Base-by-base conservation (phyloP, 2,797 vertebrate genomes). In the Danio jaintianensis region DNA sequence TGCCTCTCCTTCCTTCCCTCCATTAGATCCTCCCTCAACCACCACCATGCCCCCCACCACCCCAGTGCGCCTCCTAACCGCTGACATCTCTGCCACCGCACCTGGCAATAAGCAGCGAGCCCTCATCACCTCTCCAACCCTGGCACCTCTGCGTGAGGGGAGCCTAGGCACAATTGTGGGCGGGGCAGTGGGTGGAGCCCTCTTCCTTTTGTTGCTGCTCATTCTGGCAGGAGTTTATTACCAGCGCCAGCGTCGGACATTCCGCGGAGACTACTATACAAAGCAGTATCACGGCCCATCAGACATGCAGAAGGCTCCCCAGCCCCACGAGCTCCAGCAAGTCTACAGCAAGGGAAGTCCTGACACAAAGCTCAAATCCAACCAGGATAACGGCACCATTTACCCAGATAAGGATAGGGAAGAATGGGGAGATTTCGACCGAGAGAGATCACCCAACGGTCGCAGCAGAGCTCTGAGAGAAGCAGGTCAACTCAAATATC, bases 1-100 rank as follows among this genome's bases (percentile, higher is more conserved):
- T 68, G 69, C 91, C 94, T 89, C 90, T 91, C 92, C 93, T 93
- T 93, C 93, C 92, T 92, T 93, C 92, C 95, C 94, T 95, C 89
- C 96, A 96, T 96, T 97, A 99, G 98, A 99, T 96, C 97, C 98
- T 96, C 97, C 97, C 94, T 95, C 96, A 94, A 96, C 89, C 88
- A 96, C 89, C 86, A 84, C 95, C 92, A 96, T 96, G 92, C 95
- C 95, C 89, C 92, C 93, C 91, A 94, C 97, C 93, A 91, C 95
- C 93, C 95, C 96, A 90, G 95, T 94, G 94, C 96, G 94, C 90
- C 92, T 94, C 92, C 95, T 95, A 91, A 95, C 94, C 82, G 92
- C 95, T 90, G 95, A 93, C 91, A 92, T 92, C 93, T 93, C 96
- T 93, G 94, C 96, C 90, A 95, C 94, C 88, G 88, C 89, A 78